Evolutionary conservation across 1,140 invertebrate genomes (phyloP).

Genomic region (Meloidogyne hapla): DNA sequence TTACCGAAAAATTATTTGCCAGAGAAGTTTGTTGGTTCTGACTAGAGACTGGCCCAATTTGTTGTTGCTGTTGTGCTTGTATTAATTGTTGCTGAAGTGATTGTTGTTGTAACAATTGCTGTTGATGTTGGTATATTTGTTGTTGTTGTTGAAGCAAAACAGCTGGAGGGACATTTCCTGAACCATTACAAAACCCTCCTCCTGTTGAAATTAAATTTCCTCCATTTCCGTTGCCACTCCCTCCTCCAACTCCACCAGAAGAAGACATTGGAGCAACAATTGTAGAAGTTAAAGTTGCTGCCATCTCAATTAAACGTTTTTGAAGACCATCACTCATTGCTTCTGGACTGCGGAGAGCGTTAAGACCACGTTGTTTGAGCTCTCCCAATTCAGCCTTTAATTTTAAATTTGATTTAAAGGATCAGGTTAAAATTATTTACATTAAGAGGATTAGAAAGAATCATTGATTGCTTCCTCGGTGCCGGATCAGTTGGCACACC

Average conservation of each 20-base stretch:
- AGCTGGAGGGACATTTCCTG: background rate
- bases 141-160: conserved; percentile 22
- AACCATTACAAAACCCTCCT: conserved; percentile 4
- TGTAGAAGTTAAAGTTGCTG: conserved; percentile 25
- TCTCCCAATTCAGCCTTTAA: conserved; percentile 34
- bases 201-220: conserved; percentile 13
- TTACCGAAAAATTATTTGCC: conserved; percentile 13
- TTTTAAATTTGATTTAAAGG: background rate
- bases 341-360: conserved; percentile 33
- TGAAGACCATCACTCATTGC: conserved; percentile 32
- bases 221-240: background rate
- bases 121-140: conserved; percentile 22
- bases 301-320: conserved; percentile 33
- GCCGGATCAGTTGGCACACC: conserved; percentile 36
- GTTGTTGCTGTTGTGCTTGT: conserved; percentile 14
- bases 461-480: conserved; percentile 29
- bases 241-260: background rate
- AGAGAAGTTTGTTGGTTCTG: background rate
- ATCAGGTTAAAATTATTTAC: conserved; percentile 5
- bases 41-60: background rate
- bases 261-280: conserved; percentile 6
- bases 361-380: conserved; percentile 38
- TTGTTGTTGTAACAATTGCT: conserved; percentile 24
- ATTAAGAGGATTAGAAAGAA: conserved; percentile 4
- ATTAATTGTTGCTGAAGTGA: conserved; percentile 18